phyloP scores from a whole-genome alignment of 2,888 invertebrate genomes.

The Mystacides longicornis region DNA sequence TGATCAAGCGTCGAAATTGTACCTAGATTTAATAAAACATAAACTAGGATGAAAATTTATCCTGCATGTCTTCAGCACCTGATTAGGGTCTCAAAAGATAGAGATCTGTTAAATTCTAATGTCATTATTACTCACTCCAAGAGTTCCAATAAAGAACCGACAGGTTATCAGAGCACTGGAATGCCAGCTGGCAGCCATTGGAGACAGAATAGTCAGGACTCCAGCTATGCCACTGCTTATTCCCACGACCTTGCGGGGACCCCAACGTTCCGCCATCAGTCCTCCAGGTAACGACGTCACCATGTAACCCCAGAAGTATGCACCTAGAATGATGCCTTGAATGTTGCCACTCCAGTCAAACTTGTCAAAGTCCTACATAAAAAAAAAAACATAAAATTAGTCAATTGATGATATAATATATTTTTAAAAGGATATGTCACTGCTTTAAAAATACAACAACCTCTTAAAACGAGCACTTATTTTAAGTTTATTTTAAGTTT shows the following conservation, averaged over 20 bases:
- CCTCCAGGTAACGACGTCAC: constrained; percentile 59
- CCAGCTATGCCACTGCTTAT: constrained; percentile 45
- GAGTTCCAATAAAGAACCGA: constrained; percentile 54
- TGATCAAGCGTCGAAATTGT: too few species aligned
- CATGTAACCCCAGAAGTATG: constrained; percentile 65
- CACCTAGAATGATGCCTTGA: constrained; percentile 57
- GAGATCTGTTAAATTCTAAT: background rate
- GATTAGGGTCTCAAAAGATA: too few species aligned
- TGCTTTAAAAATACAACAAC: too few species aligned
- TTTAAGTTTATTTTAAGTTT: too few species aligned
- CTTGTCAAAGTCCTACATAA: constrained; percentile 11
- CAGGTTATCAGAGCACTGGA: constrained; percentile 49
- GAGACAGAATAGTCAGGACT: constrained; percentile 52
- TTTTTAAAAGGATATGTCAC: too few species aligned
- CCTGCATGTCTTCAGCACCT: too few species aligned
- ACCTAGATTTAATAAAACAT: too few species aligned
- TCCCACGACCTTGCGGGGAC: constrained; percentile 53
- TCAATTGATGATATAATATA: too few species aligned
- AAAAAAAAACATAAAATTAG: constrained; percentile 4
- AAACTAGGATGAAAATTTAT: too few species aligned
- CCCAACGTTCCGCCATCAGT: constrained; percentile 59
- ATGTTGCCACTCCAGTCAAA: constrained; percentile 53
- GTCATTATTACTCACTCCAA: constrained; percentile 47
- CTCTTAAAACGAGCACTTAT: too few species aligned
- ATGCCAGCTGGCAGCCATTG: constrained; percentile 50